Evolutionary conservation across 1,140 invertebrate species (phyloP).

Genomic region (Adoxophyes honmai): DNA sequence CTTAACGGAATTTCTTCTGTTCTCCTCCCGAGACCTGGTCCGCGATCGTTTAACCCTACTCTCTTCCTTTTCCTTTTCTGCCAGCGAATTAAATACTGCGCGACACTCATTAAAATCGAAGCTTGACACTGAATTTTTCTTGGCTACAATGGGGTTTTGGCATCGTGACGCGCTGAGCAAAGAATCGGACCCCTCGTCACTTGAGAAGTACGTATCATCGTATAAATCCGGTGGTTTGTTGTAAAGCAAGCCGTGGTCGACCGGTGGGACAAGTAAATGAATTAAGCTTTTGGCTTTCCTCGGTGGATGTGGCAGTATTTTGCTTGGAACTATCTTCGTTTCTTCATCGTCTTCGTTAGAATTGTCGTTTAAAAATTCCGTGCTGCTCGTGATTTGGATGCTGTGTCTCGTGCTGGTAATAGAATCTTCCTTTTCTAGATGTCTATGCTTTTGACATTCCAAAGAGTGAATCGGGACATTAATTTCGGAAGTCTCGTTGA

Average conservation of each 20-base stretch:
- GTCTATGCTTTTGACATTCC: slow-evolving; percentile 51
- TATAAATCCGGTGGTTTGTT: slow-evolving; percentile 80
- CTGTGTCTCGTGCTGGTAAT: slow-evolving; percentile 72
- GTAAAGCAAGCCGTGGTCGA: slow-evolving; percentile 67
- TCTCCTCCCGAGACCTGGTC: slow-evolving; percentile 60
- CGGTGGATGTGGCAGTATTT: slow-evolving; percentile 81
- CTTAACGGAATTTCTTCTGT: slow-evolving; percentile 59
- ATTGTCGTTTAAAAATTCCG: slow-evolving; percentile 44
- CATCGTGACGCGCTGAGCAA: slow-evolving; percentile 82
- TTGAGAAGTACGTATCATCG: slow-evolving; percentile 80
- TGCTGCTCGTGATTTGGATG: slow-evolving; percentile 66
- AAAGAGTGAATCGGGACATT: slow-evolving; percentile 45
- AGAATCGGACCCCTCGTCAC: slow-evolving; percentile 84
- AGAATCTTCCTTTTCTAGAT: slow-evolving; percentile 70
- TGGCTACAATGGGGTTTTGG: slow-evolving; percentile 50
- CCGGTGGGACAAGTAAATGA: slow-evolving; percentile 74
- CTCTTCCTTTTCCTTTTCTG: slow-evolving; percentile 73
- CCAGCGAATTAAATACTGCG: slow-evolving; percentile 75
- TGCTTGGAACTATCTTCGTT: slow-evolving; percentile 80
- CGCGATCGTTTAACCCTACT: slow-evolving; percentile 51
- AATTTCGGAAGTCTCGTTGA: slow-evolving; percentile 63
- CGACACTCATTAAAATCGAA: slow-evolving; percentile 71
- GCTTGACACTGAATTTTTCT: slow-evolving; percentile 47
- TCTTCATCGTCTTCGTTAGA: slow-evolving; percentile 63
- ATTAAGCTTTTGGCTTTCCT: slow-evolving; percentile 78